A percentile compares a stretch with the other conserved stretches of the same genome.
phyloP scores from a whole-genome alignment of 2,888 invertebrate species.

The Tipula helvola region DNA sequence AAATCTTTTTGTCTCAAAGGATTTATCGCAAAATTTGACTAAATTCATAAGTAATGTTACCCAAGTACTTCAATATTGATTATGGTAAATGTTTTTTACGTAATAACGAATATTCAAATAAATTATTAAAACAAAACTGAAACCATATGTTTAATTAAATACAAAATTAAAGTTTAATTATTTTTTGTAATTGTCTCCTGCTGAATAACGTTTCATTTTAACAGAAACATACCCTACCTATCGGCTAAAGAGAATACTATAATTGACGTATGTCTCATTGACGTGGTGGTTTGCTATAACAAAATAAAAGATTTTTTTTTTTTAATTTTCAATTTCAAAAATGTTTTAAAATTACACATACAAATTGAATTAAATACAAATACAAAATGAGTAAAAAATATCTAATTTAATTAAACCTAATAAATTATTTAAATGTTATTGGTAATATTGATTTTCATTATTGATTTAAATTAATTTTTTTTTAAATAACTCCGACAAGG shows the following conservation, averaged over 20 bases:
- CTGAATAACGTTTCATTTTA: background rate
- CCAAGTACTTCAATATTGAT: background rate
- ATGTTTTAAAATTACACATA: background rate
- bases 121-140: background rate
- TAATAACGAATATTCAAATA: background rate
- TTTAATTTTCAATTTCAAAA: background rate
- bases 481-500: background rate
- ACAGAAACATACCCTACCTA: background rate
- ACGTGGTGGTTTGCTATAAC: conserved; percentile 6
- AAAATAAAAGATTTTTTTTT: background rate
- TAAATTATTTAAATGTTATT: background rate
- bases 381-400: background rate
- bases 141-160: background rate
- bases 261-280: conserved; percentile 8
- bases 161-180: background rate
- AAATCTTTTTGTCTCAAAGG: conserved; percentile 6
- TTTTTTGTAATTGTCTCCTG: background rate
- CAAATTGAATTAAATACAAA: background rate
- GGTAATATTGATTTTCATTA: background rate
- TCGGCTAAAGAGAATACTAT: background rate
- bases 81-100: background rate
- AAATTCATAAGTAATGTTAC: conserved; percentile 11
- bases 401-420: background rate
- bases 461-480: background rate
- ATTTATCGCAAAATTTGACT: conserved; percentile 13